Evolutionary conservation across 2,797 vertebrate species (phyloP).

Genomic region (Mycteria americana): DNA sequence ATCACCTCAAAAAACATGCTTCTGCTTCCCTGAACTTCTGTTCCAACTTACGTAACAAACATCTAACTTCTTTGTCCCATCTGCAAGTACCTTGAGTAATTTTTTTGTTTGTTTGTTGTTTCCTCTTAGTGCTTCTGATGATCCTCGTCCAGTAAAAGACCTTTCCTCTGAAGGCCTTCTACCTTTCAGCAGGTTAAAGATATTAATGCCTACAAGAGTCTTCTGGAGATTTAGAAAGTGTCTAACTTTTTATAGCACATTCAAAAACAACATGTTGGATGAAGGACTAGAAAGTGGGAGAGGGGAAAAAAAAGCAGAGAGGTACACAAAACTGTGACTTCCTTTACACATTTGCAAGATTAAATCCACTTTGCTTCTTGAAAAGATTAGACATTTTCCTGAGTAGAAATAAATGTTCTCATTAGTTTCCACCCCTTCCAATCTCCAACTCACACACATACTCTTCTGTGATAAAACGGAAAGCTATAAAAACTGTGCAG

Average conservation of each 20-base stretch:
- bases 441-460: background rate
- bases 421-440: background rate
- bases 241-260: background rate
- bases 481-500: background rate
- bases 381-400: background rate
- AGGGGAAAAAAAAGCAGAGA: background rate
- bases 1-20: background rate
- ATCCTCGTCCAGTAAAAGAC: background rate
- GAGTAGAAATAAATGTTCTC: background rate
- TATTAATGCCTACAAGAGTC: rapidly evolving
- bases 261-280: background rate
- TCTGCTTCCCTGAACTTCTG: background rate
- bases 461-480: background rate
- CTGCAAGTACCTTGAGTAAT: background rate
- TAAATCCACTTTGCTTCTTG: background rate
- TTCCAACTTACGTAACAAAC: background rate
- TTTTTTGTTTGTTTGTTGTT: background rate
- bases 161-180: background rate
- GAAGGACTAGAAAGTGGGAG: background rate
- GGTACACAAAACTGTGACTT: background rate
- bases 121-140: background rate
- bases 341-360: background rate
- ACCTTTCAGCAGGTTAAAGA: background rate
- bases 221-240: background rate
- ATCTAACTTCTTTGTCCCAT: background rate